phyloP scores from a whole-genome alignment of 2,797 vertebrate species.

The Neoniphon sammara region DNA sequence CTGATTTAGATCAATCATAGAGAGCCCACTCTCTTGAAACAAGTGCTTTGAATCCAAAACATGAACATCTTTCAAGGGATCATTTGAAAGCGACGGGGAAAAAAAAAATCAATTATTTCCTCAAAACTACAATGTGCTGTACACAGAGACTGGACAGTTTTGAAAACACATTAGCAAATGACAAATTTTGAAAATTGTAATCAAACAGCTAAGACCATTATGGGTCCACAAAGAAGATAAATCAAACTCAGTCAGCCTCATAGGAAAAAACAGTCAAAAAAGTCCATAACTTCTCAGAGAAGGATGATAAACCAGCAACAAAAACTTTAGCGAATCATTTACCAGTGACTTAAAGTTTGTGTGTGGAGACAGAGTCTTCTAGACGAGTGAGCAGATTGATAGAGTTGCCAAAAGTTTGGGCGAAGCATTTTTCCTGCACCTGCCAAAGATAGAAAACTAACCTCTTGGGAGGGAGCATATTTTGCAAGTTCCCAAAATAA shows the following conservation, averaged over 20 bases:
- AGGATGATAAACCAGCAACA: not conserved
- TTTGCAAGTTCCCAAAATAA: constrained; percentile 53
- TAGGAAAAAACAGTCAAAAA: not conserved
- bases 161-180: constrained; percentile 14
- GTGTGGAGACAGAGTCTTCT: not conserved
- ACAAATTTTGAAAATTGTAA: not conserved
- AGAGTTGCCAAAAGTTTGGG: constrained; percentile 25
- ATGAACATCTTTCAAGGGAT: constrained; percentile 29
- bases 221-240: not conserved
- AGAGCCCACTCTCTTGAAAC: not conserved
- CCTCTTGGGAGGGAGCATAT: constrained; percentile 38
- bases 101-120: constrained; percentile 2
- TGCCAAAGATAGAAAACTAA: constrained; percentile 50
- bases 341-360: not conserved
- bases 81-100: not conserved
- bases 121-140: constrained; percentile 8
- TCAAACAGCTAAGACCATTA: constrained; percentile 6
- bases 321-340: constrained; percentile 26
- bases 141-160: not conserved
- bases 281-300: not conserved
- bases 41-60: constrained; percentile 15
- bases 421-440: constrained; percentile 21
- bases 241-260: constrained; percentile 3
- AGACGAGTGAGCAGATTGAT: constrained; percentile 14
- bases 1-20: constrained; percentile 42